These are phyloP conservation scores for Neoaliturus tenellus DNA, from an alignment of 2,888 invertebrate genomes.

Conservation along the genomic window DNA sequence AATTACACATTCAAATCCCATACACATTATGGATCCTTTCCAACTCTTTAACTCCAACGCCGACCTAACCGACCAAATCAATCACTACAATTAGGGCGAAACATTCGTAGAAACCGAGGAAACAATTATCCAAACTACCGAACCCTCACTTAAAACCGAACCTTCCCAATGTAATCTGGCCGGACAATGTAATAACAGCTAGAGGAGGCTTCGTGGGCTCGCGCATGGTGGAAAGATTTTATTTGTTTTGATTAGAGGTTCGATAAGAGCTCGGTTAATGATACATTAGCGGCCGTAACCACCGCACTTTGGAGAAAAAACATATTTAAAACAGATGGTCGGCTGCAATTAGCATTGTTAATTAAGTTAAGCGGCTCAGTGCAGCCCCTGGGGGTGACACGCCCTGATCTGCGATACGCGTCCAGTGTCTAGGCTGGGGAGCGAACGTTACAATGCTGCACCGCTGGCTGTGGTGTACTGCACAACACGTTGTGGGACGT, in stretches of 20 bases:
- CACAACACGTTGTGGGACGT: too few relatives aligned
- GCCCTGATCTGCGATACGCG: conserved; percentile 17
- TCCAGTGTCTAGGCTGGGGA: neutral
- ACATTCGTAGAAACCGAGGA: conserved; percentile 40
- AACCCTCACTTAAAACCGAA: conserved; percentile 23
- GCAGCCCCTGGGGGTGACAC: neutral
- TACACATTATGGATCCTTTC: neutral
- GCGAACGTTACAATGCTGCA: too few relatives aligned
- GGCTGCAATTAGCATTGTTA: conserved; percentile 27
- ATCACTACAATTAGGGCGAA: conserved; percentile 24
- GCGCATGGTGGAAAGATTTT: conserved; percentile 12
- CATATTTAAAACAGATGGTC: conserved; percentile 26
- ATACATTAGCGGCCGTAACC: conserved; percentile 22
- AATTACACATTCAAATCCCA: neutral
- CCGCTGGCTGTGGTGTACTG: too few relatives aligned
- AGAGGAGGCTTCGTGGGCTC: neutral
- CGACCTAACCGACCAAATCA: neutral
- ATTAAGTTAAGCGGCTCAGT: conserved; percentile 14
- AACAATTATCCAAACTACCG: conserved; percentile 9
- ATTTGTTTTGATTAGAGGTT: conserved; percentile 23
- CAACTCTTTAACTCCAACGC: too few relatives aligned
- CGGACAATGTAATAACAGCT: conserved; percentile 44
- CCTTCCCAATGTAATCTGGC: conserved; percentile 15
- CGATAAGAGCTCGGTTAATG: conserved; percentile 15
- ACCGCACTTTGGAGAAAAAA: conserved; percentile 17